Conservation (phyloP, 1,140 invertebrate species). For the Antheraea pernyi region DNA sequence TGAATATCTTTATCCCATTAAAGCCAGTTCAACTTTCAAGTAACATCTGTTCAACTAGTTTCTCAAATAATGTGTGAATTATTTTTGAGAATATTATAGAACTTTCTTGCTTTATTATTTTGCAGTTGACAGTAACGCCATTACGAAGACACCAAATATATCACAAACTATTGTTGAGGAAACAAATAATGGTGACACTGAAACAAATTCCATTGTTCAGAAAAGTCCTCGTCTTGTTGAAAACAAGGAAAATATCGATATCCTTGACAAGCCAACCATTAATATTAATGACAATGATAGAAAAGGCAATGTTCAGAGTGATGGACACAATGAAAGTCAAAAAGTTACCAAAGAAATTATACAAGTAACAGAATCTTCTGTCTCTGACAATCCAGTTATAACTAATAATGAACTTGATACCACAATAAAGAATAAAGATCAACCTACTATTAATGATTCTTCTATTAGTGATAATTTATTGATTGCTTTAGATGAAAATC, state of each 20-base stretch:
- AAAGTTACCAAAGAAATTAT: not conserved
- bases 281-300: slow-evolving; percentile 14
- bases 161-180: slow-evolving; percentile 52
- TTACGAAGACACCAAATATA: slow-evolving; percentile 31
- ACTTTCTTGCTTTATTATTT: slow-evolving; percentile 7
- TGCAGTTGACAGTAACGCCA: slow-evolving; percentile 32
- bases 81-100: no score
- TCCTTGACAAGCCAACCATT: not conserved
- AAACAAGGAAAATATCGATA: slow-evolving; percentile 15
- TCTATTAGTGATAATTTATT: slow-evolving; percentile 32
- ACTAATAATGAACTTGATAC: not conserved
- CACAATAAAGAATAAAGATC: not conserved
- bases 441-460: not conserved
- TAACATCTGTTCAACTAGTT: no score
- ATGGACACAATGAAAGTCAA: slow-evolving; percentile 2
- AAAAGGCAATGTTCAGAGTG: slow-evolving; percentile 11
- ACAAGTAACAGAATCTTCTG: not conserved
- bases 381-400: not conserved
- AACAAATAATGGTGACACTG: slow-evolving; percentile 31
- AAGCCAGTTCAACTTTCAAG: no score
- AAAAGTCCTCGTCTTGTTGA: slow-evolving; percentile 39
- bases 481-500: slow-evolving; percentile 28
- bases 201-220: slow-evolving; percentile 25
- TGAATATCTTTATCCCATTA: no score
- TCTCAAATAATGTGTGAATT: no score